Evolutionary conservation across 2,888 invertebrate species (phyloP), one percentile per base, ranked within the genome.

Genomic region (Alsophila aescularia): DNA sequence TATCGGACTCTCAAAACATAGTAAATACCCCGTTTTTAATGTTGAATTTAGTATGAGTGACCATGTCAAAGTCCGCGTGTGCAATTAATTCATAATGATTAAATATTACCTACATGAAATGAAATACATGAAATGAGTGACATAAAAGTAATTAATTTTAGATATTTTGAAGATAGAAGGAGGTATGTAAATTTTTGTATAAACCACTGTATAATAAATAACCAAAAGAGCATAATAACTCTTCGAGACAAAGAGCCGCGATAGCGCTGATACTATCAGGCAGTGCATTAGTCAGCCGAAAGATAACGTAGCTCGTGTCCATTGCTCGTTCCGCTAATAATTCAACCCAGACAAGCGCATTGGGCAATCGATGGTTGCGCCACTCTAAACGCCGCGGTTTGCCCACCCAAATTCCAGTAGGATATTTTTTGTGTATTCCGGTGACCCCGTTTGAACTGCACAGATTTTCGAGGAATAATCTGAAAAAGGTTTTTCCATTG

Each of bases 311-410:
- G 58, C 58, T 55, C 60, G 57, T 62, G 62, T 64, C 72, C 67
- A 72, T 70, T 70, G 66, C 69, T 66, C 61, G 64, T 60, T 56
- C 63, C 60, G 64, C 66, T 56, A 61, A 64, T 71, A 67, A 69
- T 62, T 71, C 68, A 66, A 62, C 43, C 52, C 47, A 58, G 68
- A 69, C 69, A 64, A 65, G 64, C 63, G 62, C 65, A 72, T 69
- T 69, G 61, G 61, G 39, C 57, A 57, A 51, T 55, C 65, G 57
- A 48, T 57, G 62, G 54, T 58, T 50, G 42, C 54, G 35, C 40
- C 43, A 50, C 40, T 44, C 53, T 21, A 40, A 49, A 53, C 50
- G 45, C 53, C 49, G 13, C 49, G 49, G 54, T 47, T 59, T 36
- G 50, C 8, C 31, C 24, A 15, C 45, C 29, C 31, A 42, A 24